Evolutionary conservation across 2,797 vertebrate genomes (phyloP).

Genomic region (Rhynchotus rufescens): DNA sequence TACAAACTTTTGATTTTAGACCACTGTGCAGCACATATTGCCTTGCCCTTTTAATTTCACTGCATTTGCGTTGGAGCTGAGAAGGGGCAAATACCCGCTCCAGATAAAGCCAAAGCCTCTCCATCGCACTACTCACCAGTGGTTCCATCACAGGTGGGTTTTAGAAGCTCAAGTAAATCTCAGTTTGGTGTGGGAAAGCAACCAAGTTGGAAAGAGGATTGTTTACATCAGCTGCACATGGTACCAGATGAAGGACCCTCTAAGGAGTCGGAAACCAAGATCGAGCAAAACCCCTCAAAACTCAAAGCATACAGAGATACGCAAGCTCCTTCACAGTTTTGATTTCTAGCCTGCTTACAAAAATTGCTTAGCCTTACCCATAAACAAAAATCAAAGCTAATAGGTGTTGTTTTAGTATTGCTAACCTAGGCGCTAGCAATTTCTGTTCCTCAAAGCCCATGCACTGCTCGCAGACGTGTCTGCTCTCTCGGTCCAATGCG

Average conservation of each 20-base stretch:
- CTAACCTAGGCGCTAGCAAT: neutral
- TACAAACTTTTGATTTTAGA: neutral
- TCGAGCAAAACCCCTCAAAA: neutral
- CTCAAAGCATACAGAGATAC: neutral
- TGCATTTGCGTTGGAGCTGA: neutral
- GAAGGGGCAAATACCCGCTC: neutral
- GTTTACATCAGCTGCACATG: neutral
- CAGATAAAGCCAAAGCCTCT: neutral
- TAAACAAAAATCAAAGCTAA: neutral
- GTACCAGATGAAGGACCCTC: neutral
- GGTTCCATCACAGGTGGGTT: neutral
- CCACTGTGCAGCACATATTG: rapidly evolving
- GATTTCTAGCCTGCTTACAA: neutral
- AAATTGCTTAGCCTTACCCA: neutral
- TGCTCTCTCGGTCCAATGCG: neutral
- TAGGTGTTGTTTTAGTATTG: neutral
- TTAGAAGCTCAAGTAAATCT: neutral
- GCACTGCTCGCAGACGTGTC: rapidly evolving
- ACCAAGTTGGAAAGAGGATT: neutral
- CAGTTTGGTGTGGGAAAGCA: neutral
- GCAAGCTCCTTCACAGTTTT: neutral
- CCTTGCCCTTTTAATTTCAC: neutral
- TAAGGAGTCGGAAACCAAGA: neutral
- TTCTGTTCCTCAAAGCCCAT: neutral
- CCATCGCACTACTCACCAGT: neutral